Evolutionary conservation across 2,888 invertebrate species (phyloP), one percentile per base, ranked within the genome.

Genomic region (Chrysina gloriosa): DNA sequence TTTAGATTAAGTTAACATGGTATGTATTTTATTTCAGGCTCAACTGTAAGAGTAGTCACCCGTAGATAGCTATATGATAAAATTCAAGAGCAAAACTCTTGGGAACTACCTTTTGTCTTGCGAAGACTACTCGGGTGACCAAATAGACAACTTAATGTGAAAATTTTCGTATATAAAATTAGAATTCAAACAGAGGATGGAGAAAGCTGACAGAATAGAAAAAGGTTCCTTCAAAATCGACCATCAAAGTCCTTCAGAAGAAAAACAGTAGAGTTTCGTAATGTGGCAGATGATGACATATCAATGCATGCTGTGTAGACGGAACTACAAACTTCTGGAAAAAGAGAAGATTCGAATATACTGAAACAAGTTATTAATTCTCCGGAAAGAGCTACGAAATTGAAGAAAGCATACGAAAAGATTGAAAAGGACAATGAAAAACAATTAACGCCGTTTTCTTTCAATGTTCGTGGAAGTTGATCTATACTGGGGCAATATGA

Each of bases 81-180:
- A 34, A 70, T 71, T 47, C 58, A 70, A 61, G 61, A 36, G 42
- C 42, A 70, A 68, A 69, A 70, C 66, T 70, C 66, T 69, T 36
- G 69, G n/a, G 54, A 25, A 2, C 7, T 27, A 54, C 14, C 11
- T 25, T 23, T 54, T 54, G 19, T n/a, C 58, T 11, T 29, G 21
- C 4, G 45, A 45, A 5, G 3, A 16, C 14, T 14, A 16, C 19
- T 45, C 16, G 9, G 19, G 21, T 19, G 45, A 45, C 16, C 16
- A 45, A 16, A 45, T 7, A 6, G 9, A 45, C 19, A 19, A 16
- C 14, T 14, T 45, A 6, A 45, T 19, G 19, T 9, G 21, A 9
- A 45, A 45, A 19, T 45, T 45, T 19, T 45, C 45, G 2, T 16
- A 19, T 45, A 16, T 45, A 19, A 16, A 45, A 19, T 45, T 21